phyloP scores from a whole-genome alignment of 2,888 invertebrate genomes.

The Lithodes maja region DNA sequence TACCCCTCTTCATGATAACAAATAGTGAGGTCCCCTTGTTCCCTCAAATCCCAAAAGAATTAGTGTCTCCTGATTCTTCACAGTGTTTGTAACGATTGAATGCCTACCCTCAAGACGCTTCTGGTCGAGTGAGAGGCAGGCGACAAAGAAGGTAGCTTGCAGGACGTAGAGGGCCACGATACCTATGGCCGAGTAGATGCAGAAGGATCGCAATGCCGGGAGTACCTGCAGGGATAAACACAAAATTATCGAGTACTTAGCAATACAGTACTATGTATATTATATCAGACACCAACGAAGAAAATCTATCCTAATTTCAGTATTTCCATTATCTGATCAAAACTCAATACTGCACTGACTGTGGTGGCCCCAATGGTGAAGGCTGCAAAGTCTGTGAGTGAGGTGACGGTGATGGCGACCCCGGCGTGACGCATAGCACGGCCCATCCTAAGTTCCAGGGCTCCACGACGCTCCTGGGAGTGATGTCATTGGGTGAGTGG shows the following conservation, averaged over 20 bases:
- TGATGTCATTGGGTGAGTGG: background rate
- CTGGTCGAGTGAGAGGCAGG: conserved; percentile 84
- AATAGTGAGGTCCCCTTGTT: no score
- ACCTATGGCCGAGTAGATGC: conserved; percentile 87
- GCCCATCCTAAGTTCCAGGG: conserved; percentile 82
- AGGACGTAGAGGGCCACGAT: conserved; percentile 85
- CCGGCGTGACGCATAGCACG: conserved; percentile 86
- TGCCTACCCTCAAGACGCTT: conserved; percentile 70
- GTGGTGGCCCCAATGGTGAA: conserved; percentile 87
- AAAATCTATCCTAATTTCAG: no score
- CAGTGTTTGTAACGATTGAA: no score
- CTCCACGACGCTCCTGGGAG: conserved; percentile 70
- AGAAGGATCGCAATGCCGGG: conserved; percentile 87
- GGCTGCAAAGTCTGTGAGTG: conserved; percentile 87
- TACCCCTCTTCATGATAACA: no score
- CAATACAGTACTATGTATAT: no score
- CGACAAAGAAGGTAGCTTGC: conserved; percentile 87
- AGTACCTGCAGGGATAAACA: conserved; percentile 78
- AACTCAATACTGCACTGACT: conserved; percentile 74
- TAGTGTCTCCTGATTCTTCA: no score
- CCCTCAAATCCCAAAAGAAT: no score
- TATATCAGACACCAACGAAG: no score
- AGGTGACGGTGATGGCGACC: conserved; percentile 88
- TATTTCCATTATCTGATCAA: no score
- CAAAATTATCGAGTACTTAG: background rate